A percentile compares a stretch with the other conserved stretches of the same genome.
phyloP scores from a whole-genome alignment of 2,797 vertebrate species.

The Sebastolobus altivelis region DNA sequence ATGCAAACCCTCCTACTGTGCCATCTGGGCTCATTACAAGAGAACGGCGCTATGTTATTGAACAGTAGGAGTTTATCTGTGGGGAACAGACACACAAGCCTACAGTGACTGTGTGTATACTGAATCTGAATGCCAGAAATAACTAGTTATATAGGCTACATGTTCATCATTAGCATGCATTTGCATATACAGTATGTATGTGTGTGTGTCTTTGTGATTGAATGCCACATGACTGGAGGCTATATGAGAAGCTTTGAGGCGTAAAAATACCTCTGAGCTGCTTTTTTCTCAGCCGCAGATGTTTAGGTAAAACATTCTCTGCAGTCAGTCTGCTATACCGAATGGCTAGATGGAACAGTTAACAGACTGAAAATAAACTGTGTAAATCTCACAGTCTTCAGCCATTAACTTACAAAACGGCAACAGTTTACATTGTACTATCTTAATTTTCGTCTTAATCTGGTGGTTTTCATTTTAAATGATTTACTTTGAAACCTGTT shows the following conservation, averaged over 20 bases:
- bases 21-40: constrained; percentile 45
- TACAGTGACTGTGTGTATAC: background rate
- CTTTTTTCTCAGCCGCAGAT: constrained; percentile 29
- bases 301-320: background rate
- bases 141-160: background rate
- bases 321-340: background rate
- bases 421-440: background rate
- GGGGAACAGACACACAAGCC: constrained; percentile 12
- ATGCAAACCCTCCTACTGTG: constrained; percentile 25
- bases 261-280: constrained; percentile 9
- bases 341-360: background rate
- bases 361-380: background rate
- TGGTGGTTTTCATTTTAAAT: background rate
- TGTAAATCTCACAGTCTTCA: background rate
- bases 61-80: constrained; percentile 40
- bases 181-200: constrained; percentile 17
- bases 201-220: background rate
- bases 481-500: background rate
- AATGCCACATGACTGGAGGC: constrained; percentile 19
- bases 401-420: background rate
- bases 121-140: constrained; percentile 10
- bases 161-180: constrained; percentile 15
- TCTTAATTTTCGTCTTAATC: background rate
- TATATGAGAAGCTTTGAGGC: background rate
- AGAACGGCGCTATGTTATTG: constrained; percentile 30